Base-by-base conservation (phyloP, 2,888 invertebrate genomes). In the Mamestra brassicae region DNA sequence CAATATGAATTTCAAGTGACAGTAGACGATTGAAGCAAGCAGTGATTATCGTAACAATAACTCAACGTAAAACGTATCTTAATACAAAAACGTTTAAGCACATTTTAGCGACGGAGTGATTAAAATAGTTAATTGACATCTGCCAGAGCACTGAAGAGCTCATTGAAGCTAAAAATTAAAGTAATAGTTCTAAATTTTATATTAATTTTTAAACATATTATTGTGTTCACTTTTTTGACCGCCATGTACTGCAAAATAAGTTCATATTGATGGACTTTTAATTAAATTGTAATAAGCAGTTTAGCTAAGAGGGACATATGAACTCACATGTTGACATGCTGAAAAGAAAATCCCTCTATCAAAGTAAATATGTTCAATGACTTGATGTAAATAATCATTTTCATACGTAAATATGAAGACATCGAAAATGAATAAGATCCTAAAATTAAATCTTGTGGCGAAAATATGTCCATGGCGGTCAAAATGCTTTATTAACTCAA, bases 41-140 rank as follows among this genome's bases (percentile, higher is more conserved):
- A 83, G 81, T 82, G 81, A 83, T 82, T 83, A 67, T 78, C 47
- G 78, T 81, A 82, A 83, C 60, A 83, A 70, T 83, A 83, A 75
- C 26, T 2, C 34, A 71, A 82, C 83, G 74, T 82, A 78, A 65
- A 81, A 78, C 78, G 68, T 78, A 82, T 71, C 26, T 57, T 76
- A 63, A 78, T 50, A 42, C 69, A 63, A 54, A 61, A 64, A 74
- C 82, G 78, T 81, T 81, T 65, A 15, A 60, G 36, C 10, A 64
- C 50, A 58, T 65, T 69, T 68, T 62, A 60, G 66, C 58, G 34
- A 58, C 17, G 63, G 42, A 82, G 81, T 82, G 83, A 74, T 69
- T 71, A 71, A 50, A 68, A 58, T 68, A 74, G 36, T 58, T 47
- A 45, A 73, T 69, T 66, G 71, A 79, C 62, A 65, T 36, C 63